Evolutionary conservation across 2,797 vertebrate genomes (phyloP).

Genomic region (Adrianichthys oophorus): DNA sequence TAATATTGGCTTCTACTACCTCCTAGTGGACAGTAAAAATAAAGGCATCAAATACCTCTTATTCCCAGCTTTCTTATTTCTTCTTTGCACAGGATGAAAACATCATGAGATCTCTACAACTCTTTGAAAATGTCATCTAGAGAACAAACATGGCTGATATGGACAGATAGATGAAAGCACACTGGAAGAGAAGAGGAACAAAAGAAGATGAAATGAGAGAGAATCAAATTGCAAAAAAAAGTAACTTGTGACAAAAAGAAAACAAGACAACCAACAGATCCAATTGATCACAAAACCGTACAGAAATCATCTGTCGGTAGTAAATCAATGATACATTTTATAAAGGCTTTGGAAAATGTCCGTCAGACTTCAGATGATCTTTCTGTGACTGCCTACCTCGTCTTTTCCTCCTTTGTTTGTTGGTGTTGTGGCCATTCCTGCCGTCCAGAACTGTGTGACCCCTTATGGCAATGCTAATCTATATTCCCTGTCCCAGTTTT

Average conservation of each 20-base stretch:
- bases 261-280: conserved; percentile 28
- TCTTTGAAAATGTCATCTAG: conserved; percentile 98
- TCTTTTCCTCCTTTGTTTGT: conserved; percentile 29
- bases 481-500: conserved; percentile 30
- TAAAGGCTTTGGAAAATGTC: conserved; percentile 29
- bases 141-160: conserved; percentile 7
- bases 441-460: conserved; percentile 22
- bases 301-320: conserved; percentile 31
- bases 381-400: conserved; percentile 33
- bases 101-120: conserved; percentile 98
- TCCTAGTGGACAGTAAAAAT: conserved; percentile 50
- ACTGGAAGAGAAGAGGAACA: conserved; percentile 6
- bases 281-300: conserved; percentile 30
- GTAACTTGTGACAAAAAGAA: conserved; percentile 7
- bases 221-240: conserved; percentile 13
- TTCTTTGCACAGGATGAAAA: conserved; percentile 89
- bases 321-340: conserved; percentile 26
- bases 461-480: conserved; percentile 41
- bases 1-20: conserved; percentile 40
- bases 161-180: conserved; percentile 6
- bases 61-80: conserved; percentile 19
- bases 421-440: conserved; percentile 29
- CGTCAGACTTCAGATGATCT: conserved; percentile 38
- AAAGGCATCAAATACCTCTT: conserved; percentile 36
- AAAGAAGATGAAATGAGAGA: conserved; percentile 2